Base-by-base conservation (phyloP, 2,888 invertebrate genomes). In the Dicranocentrus wangi region DNA sequence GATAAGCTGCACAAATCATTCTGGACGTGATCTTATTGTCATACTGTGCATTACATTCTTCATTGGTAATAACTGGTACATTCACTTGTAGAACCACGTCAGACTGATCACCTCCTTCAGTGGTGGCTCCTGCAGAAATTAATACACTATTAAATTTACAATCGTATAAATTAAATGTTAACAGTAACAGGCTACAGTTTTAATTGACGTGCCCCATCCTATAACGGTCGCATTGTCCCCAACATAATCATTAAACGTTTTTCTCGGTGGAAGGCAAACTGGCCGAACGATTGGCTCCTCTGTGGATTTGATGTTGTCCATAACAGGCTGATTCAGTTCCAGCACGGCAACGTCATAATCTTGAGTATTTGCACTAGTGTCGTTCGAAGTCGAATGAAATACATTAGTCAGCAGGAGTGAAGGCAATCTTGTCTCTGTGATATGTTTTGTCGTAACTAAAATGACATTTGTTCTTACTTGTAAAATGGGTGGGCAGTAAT, bases 401-500 rank as follows among this genome's bases (percentile, higher is more conserved):
- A 8, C n/a, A 27, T 17, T 70, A 27, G 23, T 55, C 7, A 23
- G 15, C n/a, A n/a, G n/a, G n/a, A n/a, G n/a, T n/a, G n/a, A n/a
- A n/a, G n/a, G n/a, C n/a, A n/a, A n/a, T n/a, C n/a, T n/a, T n/a
- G n/a, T n/a, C n/a, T n/a, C n/a, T n/a, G n/a, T n/a, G n/a, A n/a
- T n/a, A n/a, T n/a, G n/a, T n/a, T n/a, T 39, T 39, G 39, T 13
- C 13, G 39, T 39, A 8, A 8, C 7, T 13, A 39, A 39, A 13
- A 5, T 39, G 39, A 39, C 5, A 39, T 5, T 39, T 39, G 39
- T 5, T 39, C 13, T 39, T 69, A 86, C 86, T 84, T 82, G 61
- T 86, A 86, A 51, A 85, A 84, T 10, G 86, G 86, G 84, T 86
- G 86, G 2, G 85, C 58, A n/a, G 43, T 70, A 15, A 84, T 78